phyloP scores from a whole-genome alignment of 2,888 invertebrate genomes.

The Leptinotarsa rubiginosa region DNA sequence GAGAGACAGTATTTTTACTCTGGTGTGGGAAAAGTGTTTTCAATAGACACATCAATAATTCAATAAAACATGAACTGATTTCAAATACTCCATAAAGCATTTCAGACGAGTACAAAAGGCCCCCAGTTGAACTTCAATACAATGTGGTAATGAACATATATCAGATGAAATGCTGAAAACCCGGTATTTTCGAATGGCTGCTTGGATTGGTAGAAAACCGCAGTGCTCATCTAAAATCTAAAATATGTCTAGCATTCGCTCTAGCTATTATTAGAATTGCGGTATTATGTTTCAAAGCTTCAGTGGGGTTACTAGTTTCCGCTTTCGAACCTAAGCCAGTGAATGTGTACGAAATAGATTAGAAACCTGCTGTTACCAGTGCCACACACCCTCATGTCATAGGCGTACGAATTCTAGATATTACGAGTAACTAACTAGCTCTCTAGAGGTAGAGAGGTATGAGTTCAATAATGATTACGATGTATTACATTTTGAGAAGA shows the following conservation, averaged over 20 bases:
- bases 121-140: constrained; percentile 29
- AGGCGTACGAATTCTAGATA: constrained; percentile 20
- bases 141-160: constrained; percentile 29
- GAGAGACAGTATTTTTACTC: constrained; percentile 9
- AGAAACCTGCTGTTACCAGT: constrained; percentile 48
- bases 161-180: constrained; percentile 37
- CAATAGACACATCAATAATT: constrained; percentile 36
- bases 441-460: too few relatives aligned
- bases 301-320: constrained; percentile 54
- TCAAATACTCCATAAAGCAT: constrained; percentile 44
- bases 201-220: constrained; percentile 44
- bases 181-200: constrained; percentile 31
- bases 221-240: constrained; percentile 50
- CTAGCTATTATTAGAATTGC: constrained; percentile 56
- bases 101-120: too few relatives aligned
- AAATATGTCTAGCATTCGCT: constrained; percentile 55
- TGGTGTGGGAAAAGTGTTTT: too few relatives aligned
- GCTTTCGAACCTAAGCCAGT: constrained; percentile 51
- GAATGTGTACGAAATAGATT: constrained; percentile 55
- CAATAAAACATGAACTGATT: constrained; percentile 44
- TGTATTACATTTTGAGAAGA: too few relatives aligned
- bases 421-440: too few relatives aligned
- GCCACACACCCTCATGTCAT: constrained; percentile 32
- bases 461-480: too few relatives aligned
- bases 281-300: constrained; percentile 55